A percentile compares a stretch with the other conserved stretches of the same genome.
Evolutionary conservation across 1,140 invertebrate species (phyloP).

Genomic region (Kradibia gibbosae): DNA sequence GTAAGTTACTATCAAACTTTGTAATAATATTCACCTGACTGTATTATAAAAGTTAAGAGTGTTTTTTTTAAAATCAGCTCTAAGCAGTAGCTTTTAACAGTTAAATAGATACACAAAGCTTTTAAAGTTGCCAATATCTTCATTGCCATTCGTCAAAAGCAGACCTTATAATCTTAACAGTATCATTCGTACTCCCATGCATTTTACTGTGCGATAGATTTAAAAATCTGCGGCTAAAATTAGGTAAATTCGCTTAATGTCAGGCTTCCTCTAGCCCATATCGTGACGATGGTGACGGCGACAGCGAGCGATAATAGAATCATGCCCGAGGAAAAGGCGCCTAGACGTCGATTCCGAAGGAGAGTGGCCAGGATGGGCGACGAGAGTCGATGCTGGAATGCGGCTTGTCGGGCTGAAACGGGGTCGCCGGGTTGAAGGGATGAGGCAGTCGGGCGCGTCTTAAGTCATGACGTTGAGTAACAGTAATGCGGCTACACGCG

Average conservation of each 20-base stretch:
- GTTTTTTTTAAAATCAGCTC: no score
- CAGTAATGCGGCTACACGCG: conserved; percentile 25
- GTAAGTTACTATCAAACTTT: no score
- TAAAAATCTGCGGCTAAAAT: neutral
- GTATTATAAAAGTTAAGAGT: no score
- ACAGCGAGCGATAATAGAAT: conserved; percentile 25
- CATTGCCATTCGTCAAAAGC: no score
- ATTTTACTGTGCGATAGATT: no score
- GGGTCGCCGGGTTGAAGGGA: neutral
- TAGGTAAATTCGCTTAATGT: neutral
- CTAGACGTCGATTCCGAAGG: neutral
- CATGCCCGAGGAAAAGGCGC: neutral
- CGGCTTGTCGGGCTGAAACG: neutral
- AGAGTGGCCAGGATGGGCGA: neutral
- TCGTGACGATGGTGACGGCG: neutral
- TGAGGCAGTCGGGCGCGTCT: conserved; percentile 20
- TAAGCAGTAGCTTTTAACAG: no score
- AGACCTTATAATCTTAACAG: no score
- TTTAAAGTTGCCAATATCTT: no score
- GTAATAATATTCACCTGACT: no score
- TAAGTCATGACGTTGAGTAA: conserved; percentile 36
- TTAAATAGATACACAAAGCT: no score
- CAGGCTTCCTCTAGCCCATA: neutral
- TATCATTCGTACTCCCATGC: no score
- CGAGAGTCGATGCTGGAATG: neutral